These are phyloP conservation scores for Didymodactylos carnosus DNA, from an alignment of 2,888 invertebrate genomes.

Conservation along the genomic window DNA sequence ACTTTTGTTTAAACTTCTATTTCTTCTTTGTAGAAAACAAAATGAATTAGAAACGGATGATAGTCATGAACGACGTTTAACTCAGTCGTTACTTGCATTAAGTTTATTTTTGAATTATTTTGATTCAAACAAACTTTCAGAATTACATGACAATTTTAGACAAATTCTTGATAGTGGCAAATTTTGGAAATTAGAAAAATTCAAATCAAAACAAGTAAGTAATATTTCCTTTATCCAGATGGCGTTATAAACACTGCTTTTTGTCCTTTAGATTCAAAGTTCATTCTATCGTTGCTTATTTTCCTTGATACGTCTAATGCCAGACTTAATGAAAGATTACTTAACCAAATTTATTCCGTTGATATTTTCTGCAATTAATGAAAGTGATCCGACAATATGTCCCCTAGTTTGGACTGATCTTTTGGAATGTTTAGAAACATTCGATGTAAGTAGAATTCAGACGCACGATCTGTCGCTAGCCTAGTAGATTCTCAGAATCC, in stretches of 20 bases:
- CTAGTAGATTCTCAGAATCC: no score
- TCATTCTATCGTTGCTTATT: slow-evolving; percentile 43
- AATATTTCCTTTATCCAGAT: not conserved
- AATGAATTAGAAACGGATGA: slow-evolving; percentile 45
- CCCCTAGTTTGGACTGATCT: slow-evolving; percentile 3
- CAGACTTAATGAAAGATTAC: not conserved
- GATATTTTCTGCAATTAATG: slow-evolving; percentile 7
- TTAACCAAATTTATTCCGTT: slow-evolving; percentile 5
- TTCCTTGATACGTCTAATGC: not conserved
- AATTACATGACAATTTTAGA: slow-evolving; percentile 39
- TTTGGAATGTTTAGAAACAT: not conserved
- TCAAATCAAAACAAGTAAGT: not conserved
- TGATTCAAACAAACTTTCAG: not conserved
- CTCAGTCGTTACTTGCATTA: slow-evolving; percentile 47
- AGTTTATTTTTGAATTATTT: slow-evolving; percentile 40
- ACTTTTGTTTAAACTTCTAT: not conserved
- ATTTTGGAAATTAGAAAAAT: slow-evolving; percentile 53
- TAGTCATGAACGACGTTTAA: slow-evolving; percentile 47
- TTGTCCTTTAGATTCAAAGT: slow-evolving; percentile 24
- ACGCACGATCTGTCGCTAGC: no score
- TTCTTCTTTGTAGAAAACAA: slow-evolving; percentile 32
- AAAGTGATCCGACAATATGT: slow-evolving; percentile 2
- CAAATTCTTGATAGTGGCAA: slow-evolving; percentile 42
- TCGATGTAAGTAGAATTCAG: no score
- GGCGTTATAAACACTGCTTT: not conserved